Evolutionary conservation across 2,113 vertebrate genomes (phyloP).

Genomic region (Dryoscopus gambensis): DNA sequence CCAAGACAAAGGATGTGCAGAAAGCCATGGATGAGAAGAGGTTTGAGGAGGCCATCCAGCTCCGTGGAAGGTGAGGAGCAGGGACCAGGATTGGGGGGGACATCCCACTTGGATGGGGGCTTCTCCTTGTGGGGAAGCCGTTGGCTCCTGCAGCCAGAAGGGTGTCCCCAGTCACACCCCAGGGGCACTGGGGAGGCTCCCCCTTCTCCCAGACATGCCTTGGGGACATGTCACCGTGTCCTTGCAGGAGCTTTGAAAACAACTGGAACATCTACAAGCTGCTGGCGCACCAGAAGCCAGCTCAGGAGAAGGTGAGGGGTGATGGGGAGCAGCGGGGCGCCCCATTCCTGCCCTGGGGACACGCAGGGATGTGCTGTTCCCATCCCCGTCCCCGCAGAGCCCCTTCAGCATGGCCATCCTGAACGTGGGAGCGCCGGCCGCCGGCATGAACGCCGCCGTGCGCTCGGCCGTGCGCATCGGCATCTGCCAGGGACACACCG

Average conservation of each 20-base stretch:
- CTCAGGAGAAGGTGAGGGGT: slow-evolving; percentile 72
- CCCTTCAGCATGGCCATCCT: slow-evolving; percentile 85
- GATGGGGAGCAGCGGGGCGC: background rate
- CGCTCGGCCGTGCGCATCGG: slow-evolving; percentile 84
- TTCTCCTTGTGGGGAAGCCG: rapidly evolving
- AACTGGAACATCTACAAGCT: slow-evolving; percentile 95
- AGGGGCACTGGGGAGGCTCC: background rate
- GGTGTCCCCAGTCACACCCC: background rate
- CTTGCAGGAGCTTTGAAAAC: slow-evolving; percentile 92
- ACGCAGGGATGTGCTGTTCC: rapidly evolving
- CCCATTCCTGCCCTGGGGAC: rapidly evolving
- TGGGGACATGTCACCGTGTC: rapidly evolving
- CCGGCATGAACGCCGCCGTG: slow-evolving; percentile 90
- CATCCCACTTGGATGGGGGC: background rate
- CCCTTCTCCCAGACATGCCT: background rate
- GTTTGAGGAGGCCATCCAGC: slow-evolving; percentile 88
- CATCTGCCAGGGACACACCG: slow-evolving; percentile 82
- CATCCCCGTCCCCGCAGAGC: slow-evolving; percentile 47
- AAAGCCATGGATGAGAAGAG: slow-evolving; percentile 90
- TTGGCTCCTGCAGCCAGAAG: background rate
- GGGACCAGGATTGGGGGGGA: background rate
- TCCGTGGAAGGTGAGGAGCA: slow-evolving; percentile 83
- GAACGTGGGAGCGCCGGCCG: slow-evolving; percentile 90
- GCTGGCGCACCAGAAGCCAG: slow-evolving; percentile 81
- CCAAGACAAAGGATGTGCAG: slow-evolving; percentile 88